Conservation (phyloP, 2,797 vertebrate genomes). For the Mormyrus proboscirostris region DNA sequence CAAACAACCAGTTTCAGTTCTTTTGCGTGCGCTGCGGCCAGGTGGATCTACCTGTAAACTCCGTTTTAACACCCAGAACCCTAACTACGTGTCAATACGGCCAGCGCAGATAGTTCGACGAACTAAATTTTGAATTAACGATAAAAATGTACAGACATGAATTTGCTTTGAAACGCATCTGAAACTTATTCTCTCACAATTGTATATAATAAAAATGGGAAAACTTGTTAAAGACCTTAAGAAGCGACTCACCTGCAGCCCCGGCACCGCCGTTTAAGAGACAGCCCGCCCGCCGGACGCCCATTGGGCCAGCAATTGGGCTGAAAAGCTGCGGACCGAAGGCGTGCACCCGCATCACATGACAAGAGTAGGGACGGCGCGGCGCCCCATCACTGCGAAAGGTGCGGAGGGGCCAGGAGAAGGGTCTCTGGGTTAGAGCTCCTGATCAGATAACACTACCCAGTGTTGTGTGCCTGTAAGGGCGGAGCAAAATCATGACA, state of each 20-base stretch:
- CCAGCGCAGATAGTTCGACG: not conserved
- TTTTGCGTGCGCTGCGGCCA: not conserved
- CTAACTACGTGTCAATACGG: not conserved
- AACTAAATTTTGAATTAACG: not conserved
- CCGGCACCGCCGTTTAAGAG: not conserved
- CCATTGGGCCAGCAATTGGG: not conserved
- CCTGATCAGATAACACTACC: not conserved
- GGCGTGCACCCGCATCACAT: constrained; percentile 2
- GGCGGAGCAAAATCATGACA: not conserved
- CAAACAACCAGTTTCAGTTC: not conserved
- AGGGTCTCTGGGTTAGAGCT: not conserved
- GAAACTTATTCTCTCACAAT: not conserved
- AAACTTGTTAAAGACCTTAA: not conserved
- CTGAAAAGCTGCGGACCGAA: not conserved
- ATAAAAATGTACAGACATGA: not conserved
- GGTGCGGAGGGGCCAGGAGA: not conserved
- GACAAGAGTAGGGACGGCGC: not conserved
- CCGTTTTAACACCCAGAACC: not conserved
- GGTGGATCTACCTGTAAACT: not conserved
- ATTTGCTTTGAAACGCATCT: not conserved
- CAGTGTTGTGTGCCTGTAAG: not conserved
- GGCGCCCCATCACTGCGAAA: not conserved
- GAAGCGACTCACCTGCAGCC: not conserved
- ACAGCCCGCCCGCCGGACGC: not conserved
- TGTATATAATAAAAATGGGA: not conserved